Evolutionary conservation across 1,140 invertebrate species (phyloP).

Genomic region (Metopolophium dirhodum): DNA sequence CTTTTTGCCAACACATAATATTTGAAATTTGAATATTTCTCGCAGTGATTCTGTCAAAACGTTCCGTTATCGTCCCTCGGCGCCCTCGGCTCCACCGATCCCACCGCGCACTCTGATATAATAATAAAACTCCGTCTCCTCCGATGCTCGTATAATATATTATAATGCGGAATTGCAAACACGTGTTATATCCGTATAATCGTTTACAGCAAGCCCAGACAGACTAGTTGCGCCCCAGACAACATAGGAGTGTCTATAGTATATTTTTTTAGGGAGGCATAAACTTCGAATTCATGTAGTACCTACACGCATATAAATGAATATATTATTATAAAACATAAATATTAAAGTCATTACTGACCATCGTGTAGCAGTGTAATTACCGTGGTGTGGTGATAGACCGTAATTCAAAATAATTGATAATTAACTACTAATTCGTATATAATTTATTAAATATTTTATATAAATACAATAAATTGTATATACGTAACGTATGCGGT

Average conservation of each 20-base stretch:
- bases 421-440: background rate
- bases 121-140: background rate
- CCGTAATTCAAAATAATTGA: background rate
- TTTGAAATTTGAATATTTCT: conserved; percentile 18
- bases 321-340: background rate
- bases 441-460: no score
- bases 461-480: background rate
- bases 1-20: background rate
- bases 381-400: no score
- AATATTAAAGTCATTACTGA: background rate
- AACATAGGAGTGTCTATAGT: background rate
- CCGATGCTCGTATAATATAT: background rate
- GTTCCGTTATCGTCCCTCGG: background rate
- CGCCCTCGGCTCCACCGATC: background rate
- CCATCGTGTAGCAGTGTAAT: background rate
- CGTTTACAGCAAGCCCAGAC: background rate
- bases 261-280: background rate
- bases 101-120: background rate
- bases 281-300: background rate
- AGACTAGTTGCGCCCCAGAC: background rate
- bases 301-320: background rate
- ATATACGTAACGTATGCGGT: background rate
- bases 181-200: background rate
- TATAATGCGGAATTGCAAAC: conserved; percentile 9
- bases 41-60: conserved; percentile 4